Conservation (phyloP, 1,140 invertebrate genomes). For the Papilio helenus region DNA sequence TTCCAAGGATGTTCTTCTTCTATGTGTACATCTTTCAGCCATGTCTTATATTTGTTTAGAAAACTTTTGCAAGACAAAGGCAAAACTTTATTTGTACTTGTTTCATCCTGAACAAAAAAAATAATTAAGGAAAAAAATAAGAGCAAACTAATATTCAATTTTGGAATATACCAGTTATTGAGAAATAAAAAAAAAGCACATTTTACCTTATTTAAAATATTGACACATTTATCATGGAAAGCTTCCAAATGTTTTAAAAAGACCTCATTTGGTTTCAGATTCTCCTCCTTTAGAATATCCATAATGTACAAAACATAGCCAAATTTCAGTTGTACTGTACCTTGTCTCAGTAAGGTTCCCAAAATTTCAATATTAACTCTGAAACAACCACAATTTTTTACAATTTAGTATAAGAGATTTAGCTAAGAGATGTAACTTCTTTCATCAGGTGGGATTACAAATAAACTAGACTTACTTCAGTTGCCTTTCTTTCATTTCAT, state of each 20-base stretch:
- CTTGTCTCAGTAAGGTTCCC: conserved; percentile 86
- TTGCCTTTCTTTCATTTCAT: conserved; percentile 87
- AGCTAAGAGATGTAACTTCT: too few relatives aligned
- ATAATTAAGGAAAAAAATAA: conserved; percentile 47
- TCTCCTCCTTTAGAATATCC: conserved; percentile 84
- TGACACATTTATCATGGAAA: conserved; percentile 80
- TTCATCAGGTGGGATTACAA: background rate
- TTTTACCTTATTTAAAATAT: conserved; percentile 58
- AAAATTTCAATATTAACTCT: conserved; percentile 89
- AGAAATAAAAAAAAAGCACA: background rate
- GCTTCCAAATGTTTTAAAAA: conserved; percentile 84
- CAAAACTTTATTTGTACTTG: conserved; percentile 47
- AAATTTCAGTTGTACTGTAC: conserved; percentile 84
- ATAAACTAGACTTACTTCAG: conserved; percentile 81
- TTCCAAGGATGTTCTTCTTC: conserved; percentile 84
- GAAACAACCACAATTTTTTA: conserved; percentile 59
- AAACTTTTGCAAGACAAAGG: conserved; percentile 61
- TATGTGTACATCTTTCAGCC: conserved; percentile 81
- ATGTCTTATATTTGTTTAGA: conserved; percentile 74
- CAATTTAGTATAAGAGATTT: conserved; percentile 33
- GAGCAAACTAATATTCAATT: background rate
- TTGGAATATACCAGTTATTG: too few relatives aligned
- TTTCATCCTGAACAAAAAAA: conserved; percentile 54
- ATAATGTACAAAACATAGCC: conserved; percentile 87
- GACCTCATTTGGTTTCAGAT: conserved; percentile 84